These are phyloP conservation scores for Ciona savignyi DNA, from an alignment of 23 tunicate genomes.

Conservation along the genomic window DNA sequence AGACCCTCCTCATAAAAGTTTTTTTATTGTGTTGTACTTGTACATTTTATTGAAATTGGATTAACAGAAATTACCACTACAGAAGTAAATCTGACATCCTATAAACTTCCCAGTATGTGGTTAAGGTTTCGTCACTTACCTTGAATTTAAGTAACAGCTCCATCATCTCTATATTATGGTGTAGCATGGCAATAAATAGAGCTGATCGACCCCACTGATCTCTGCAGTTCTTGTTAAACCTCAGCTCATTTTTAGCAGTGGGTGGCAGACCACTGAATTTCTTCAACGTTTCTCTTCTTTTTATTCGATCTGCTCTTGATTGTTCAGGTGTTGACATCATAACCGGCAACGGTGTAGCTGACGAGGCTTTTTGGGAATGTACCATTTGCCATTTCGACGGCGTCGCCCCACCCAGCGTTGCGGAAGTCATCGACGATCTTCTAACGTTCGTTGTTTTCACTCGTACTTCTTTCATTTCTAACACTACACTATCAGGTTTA, in stretches of 20 bases:
- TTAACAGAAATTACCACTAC: too few relatives aligned
- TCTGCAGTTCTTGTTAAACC: slow-evolving; percentile 57
- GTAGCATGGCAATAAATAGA: slow-evolving; percentile 46
- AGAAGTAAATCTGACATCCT: too few relatives aligned
- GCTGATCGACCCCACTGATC: slow-evolving; percentile 72
- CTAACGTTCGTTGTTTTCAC: not conserved
- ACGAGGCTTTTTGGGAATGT: not conserved
- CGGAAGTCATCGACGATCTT: not conserved
- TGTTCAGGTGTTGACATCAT: not conserved
- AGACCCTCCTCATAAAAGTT: too few relatives aligned
- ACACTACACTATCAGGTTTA: not conserved
- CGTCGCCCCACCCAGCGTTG: too few relatives aligned
- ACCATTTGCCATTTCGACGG: not conserved
- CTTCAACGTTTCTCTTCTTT: not conserved
- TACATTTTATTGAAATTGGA: too few relatives aligned
- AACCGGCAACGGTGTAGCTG: not conserved
- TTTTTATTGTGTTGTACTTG: too few relatives aligned
- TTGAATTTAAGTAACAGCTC: slow-evolving; percentile 28
- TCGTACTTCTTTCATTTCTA: not conserved
- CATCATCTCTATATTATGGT: slow-evolving; percentile 44
- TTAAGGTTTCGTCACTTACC: too few relatives aligned
- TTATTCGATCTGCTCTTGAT: not conserved
- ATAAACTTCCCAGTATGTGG: too few relatives aligned
- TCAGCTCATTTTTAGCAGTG: not conserved
- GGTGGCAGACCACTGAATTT: not conserved